Evolutionary conservation across 2,113 vertebrate genomes (phyloP).

Genomic region (Nematolebias whitei): DNA sequence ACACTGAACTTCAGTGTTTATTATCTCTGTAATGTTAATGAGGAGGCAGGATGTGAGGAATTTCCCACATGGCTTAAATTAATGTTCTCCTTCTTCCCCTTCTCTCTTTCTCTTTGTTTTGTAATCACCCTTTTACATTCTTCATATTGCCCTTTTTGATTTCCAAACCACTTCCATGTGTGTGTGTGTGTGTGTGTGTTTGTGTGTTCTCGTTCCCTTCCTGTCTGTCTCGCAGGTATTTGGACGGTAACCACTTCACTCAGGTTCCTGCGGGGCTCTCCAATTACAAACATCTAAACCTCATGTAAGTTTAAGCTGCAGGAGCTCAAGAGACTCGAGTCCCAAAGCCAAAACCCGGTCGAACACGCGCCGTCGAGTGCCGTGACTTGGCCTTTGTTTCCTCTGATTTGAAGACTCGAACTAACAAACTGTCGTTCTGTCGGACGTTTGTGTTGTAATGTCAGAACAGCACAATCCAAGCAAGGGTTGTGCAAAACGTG

Average conservation of each 20-base stretch:
- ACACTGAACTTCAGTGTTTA: conserved; percentile 70
- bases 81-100: conserved; percentile 29
- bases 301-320: conserved; percentile 89
- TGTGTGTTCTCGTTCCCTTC: conserved; percentile 5
- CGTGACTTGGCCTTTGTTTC: conserved; percentile 25
- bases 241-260: conserved; percentile 97
- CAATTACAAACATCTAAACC: conserved; percentile 94
- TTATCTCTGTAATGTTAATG: conserved; percentile 68
- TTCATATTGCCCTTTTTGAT: conserved; percentile 9
- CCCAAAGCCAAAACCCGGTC: conserved; percentile 1
- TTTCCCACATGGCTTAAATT: conserved; percentile 70
- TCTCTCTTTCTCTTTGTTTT: conserved; percentile 25
- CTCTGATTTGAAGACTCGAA: conserved; percentile 23
- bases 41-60: conserved; percentile 71
- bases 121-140: conserved; percentile 9
- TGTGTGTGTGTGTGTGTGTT: not conserved
- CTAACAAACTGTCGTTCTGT: conserved; percentile 41
- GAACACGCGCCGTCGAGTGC: not conserved
- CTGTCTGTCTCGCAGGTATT: conserved; percentile 82
- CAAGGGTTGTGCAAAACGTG: not conserved
- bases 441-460: conserved; percentile 25
- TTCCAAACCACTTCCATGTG: not conserved
- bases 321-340: conserved; percentile 6
- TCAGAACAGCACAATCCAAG: not conserved
- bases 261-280: conserved; percentile 95